Percentiles rank a stretch among this genome's conserved stretches.
Conservation (phyloP, 2,888 invertebrate genomes). For the Unio delphinus region DNA sequence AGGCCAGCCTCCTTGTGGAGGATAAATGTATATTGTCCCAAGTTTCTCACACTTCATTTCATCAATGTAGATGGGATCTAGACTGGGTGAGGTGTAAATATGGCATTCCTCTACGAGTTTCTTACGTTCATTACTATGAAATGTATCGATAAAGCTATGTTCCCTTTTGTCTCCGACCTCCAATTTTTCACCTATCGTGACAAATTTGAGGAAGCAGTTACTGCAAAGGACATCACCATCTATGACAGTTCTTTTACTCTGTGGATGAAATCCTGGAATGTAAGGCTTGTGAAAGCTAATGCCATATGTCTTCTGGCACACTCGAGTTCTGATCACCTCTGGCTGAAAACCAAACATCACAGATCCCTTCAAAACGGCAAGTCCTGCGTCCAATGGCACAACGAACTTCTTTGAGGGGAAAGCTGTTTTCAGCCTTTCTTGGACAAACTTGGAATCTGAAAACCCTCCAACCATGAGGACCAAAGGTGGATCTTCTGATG, state of each 20-base stretch:
- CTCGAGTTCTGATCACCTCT: neutral
- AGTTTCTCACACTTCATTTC: neutral
- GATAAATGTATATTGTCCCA: neutral
- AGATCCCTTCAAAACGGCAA: neutral
- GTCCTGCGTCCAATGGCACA: neutral
- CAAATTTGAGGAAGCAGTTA: neutral
- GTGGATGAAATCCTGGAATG: neutral
- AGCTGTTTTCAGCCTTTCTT: neutral
- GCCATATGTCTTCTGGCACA: too few species aligned
- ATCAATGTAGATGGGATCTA: neutral
- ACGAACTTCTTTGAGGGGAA: neutral
- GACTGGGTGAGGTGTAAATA: neutral
- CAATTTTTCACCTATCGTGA: neutral
- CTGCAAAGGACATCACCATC: neutral
- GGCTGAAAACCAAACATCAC: neutral
- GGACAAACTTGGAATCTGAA: conserved; percentile 1
- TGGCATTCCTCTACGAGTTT: neutral
- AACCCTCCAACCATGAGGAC: conserved; percentile 15
- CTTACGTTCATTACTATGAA: neutral
- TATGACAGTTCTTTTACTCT: neutral
- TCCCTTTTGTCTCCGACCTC: conserved; percentile 1
- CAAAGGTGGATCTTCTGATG: neutral
- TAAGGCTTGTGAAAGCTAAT: neutral
- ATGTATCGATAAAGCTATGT: conserved; percentile 1
- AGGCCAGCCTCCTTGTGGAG: neutral